phyloP scores from a whole-genome alignment of 2,797 vertebrate genomes.

The Onychomys leucogaster region DNA sequence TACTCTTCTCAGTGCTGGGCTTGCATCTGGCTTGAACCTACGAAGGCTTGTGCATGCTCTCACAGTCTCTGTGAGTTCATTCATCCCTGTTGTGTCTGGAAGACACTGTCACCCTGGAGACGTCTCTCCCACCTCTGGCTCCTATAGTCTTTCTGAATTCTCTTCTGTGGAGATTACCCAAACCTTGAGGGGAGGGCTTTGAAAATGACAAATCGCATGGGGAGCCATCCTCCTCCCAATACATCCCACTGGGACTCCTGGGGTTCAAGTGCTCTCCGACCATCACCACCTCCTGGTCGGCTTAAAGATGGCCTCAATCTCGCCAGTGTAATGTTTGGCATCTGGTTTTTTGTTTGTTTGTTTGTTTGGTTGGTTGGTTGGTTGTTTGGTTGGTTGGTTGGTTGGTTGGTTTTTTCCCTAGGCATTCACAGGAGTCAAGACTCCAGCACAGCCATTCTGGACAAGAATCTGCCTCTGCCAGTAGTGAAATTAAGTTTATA shows the following conservation, averaged over 20 bases:
- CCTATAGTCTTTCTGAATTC: not conserved
- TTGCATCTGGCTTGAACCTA: not conserved
- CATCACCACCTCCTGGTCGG: not conserved
- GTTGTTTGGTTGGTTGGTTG: too few species aligned
- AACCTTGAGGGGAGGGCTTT: not conserved
- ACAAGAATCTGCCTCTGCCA: constrained; percentile 3
- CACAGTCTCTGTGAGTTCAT: not conserved
- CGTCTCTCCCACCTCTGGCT: not conserved
- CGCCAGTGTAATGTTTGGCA: not conserved
- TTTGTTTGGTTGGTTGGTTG: too few species aligned
- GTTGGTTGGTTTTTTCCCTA: too few species aligned
- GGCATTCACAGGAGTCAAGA: not conserved
- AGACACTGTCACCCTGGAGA: not conserved
- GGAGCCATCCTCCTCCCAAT: not conserved
- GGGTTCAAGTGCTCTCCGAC: not conserved
- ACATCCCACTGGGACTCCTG: not conserved
- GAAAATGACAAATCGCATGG: not conserved
- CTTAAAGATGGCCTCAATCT: not conserved
- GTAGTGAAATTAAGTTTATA: not conserved
- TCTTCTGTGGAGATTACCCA: not conserved
- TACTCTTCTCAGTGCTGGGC: not conserved
- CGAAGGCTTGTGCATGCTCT: not conserved
- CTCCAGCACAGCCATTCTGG: not conserved
- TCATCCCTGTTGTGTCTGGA: not conserved
- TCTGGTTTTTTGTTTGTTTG: not conserved